Percentiles rank a stretch among this genome's conserved stretches.
phyloP scores from a whole-genome alignment of 2,797 vertebrate species.

The Onychomys arenicola region DNA sequence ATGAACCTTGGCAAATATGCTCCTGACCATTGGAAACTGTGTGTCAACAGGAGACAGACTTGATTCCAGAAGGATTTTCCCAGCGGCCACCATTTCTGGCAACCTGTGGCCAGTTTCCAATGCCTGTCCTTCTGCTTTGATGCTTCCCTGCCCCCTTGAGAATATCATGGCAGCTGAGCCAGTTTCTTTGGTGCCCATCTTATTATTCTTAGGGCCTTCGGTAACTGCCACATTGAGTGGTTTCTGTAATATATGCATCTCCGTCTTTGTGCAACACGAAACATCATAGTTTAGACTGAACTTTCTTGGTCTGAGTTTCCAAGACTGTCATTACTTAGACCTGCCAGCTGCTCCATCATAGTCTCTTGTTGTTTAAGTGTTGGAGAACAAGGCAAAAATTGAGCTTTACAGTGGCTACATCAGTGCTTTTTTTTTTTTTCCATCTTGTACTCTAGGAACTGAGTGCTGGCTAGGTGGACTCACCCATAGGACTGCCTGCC shows the following conservation, averaged over 20 bases:
- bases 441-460: background rate
- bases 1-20: background rate
- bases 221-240: background rate
- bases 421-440: too few species aligned
- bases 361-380: conserved; percentile 54
- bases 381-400: conserved; percentile 56
- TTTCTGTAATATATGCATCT: conserved; percentile 26
- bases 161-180: background rate
- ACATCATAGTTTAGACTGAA: background rate
- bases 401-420: accelerated
- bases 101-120: background rate
- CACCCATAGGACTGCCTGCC: background rate
- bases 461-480: background rate
- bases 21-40: background rate
- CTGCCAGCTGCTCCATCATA: conserved; percentile 21
- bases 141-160: background rate
- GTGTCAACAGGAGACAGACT: background rate
- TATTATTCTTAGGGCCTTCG: conserved; percentile 42
- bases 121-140: background rate
- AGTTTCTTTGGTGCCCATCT: conserved; percentile 16
- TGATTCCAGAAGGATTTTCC: background rate
- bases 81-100: background rate
- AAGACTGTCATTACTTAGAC: background rate
- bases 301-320: conserved; percentile 69
- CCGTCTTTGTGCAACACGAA: background rate